Conservation (phyloP, 1,140 invertebrate genomes). For the Drosophila kohkoa region DNA sequence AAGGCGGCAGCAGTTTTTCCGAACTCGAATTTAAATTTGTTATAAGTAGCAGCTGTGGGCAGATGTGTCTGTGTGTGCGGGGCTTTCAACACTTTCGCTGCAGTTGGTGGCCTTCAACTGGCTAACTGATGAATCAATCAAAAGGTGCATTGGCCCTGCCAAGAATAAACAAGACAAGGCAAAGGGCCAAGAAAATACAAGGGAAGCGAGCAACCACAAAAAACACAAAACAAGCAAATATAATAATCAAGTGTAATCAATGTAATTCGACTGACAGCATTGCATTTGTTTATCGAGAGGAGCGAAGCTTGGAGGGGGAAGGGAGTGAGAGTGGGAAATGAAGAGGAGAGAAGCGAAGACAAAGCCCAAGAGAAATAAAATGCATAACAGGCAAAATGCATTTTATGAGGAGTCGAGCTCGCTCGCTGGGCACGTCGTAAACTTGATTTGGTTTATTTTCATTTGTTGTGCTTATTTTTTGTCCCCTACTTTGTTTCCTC, state of each 20-base stretch:
- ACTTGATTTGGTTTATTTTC: constrained; percentile 77
- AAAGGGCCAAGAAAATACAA: constrained; percentile 3
- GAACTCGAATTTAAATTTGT: background rate
- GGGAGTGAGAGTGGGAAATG: background rate
- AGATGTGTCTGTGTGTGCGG: constrained; percentile 6
- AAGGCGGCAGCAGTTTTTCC: background rate
- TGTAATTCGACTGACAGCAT: constrained; percentile 56
- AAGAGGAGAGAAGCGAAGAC: background rate
- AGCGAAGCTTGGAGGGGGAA: background rate
- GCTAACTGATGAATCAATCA: constrained; percentile 35
- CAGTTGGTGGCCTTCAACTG: constrained; percentile 21
- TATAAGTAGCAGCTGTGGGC: constrained; percentile 35
- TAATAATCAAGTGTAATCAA: constrained; percentile 73
- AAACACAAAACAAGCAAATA: constrained; percentile 45
- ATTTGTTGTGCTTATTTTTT: constrained; percentile 50
- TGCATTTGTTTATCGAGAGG: constrained; percentile 68
- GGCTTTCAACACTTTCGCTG: constrained; percentile 46
- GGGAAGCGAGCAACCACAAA: constrained; percentile 18
- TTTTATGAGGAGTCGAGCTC: constrained; percentile 54
- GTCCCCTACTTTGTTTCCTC: background rate
- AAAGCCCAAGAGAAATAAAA: constrained; percentile 41
- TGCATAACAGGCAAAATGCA: constrained; percentile 33
- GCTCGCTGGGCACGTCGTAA: constrained; percentile 66
- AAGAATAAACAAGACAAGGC: constrained; percentile 65
- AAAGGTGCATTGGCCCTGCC: constrained; percentile 56